Evolutionary conservation across 2,113 vertebrate species (phyloP), one percentile per base, ranked within the genome.

Genomic region (Ahaetulla prasina): DNA sequence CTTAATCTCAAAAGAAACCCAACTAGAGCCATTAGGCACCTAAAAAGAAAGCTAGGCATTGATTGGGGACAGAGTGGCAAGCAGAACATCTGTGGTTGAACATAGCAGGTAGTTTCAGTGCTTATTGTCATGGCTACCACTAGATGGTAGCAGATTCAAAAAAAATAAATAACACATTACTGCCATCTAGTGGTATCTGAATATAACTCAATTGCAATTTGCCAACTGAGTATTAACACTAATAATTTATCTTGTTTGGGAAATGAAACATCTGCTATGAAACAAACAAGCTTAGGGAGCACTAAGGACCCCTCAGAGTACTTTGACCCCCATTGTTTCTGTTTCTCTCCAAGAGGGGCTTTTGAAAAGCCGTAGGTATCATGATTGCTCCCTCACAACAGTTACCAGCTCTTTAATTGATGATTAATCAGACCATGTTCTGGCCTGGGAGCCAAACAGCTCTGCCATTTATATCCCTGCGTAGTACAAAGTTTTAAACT

Each of bases 401-500:
- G 35, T 35, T 6, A 80, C 4, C 14, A 18, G 63, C 63, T 68
- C 30, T 80, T 80, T 43, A 80, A 43, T 9, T 80, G 8, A 80
- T 43, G 74, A 80, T 80, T 39, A 80, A 80, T 80, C 18, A 39
- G 18, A 18, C 16, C 7, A 22, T 39, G 74, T 43, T 80, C 35
- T 43, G 35, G 18, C 74, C 18, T 80, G 35, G 18, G 74, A 80
- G 2, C 74, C 18, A 80, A 22, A 80, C n/a, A 80, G 3, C 35
- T 43, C 35, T 39, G 3, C n/a, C 68, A 80, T 43, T 43, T 80
- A 80, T 22, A 43, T 43, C 6, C 30, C 7, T 52, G 85, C 90
- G 92, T 74, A 89, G 80, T 53, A 9, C 50, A 89, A 14, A 35
- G 88, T 87, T 80, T 94, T 85, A 84, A 95, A 94, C 30, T 6